A percentile compares a stretch with the other conserved stretches of the same genome.
Conservation (phyloP, 2,797 vertebrate genomes). For the Muraenolepis orangiensis region DNA sequence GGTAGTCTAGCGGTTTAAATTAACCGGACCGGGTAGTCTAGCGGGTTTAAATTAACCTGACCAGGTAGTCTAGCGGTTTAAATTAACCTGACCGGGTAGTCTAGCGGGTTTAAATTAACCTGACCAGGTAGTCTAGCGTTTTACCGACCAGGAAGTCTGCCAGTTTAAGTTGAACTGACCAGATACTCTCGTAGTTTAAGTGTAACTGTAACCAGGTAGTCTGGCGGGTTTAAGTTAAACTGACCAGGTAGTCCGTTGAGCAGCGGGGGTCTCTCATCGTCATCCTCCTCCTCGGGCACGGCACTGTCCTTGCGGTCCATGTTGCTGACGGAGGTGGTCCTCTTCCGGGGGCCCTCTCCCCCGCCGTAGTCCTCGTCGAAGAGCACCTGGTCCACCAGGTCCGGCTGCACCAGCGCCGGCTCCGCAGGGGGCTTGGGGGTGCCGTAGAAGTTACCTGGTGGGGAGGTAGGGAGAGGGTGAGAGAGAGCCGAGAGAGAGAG, state of each 20-base stretch:
- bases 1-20: too few relatives aligned
- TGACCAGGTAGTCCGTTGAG: conserved; percentile 83
- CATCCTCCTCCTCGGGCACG: conserved; percentile 94
- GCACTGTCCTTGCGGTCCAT: conserved; percentile 94
- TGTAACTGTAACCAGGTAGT: too few relatives aligned
- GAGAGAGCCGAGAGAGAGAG: not conserved
- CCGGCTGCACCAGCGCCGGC: conserved; percentile 92
- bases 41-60: too few relatives aligned
- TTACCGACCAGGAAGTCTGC: too few relatives aligned
- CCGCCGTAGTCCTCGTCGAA: conserved; percentile 93
- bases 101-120: too few relatives aligned
- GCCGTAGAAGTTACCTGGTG: conserved; percentile 92
- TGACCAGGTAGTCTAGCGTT: too few relatives aligned
- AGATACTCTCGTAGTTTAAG: too few relatives aligned
- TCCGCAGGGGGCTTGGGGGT: conserved; percentile 96
- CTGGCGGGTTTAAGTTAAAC: conserved; percentile 33
- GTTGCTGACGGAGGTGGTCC: conserved; percentile 96
- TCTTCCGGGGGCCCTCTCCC: conserved; percentile 88
- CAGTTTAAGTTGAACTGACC: too few relatives aligned
- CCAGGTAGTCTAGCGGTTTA: too few relatives aligned
- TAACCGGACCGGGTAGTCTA: too few relatives aligned
- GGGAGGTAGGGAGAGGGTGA: not conserved
- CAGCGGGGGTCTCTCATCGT: conserved; percentile 83
- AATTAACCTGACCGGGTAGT: too few relatives aligned
- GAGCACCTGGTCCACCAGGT: conserved; percentile 95